Percentiles rank a stretch among this genome's conserved stretches.
These are phyloP conservation scores for Parazoanthus atlanticus DNA, from an alignment of 92 coral and sea anemone species.

Conservation along the genomic window DNA sequence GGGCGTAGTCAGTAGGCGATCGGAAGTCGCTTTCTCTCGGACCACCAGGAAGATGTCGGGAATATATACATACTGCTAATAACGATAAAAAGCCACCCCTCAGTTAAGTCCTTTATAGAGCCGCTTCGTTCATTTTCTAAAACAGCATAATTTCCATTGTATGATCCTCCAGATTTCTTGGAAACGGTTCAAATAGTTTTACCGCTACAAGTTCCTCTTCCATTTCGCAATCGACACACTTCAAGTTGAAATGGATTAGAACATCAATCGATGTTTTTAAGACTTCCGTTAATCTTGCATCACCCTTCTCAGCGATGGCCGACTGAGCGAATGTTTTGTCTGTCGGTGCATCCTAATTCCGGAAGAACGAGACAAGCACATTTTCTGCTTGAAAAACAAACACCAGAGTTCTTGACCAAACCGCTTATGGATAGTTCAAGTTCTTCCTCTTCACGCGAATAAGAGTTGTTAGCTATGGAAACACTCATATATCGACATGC, in stretches of 20 bases:
- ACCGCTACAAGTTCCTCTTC: not conserved
- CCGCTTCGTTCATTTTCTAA: not conserved
- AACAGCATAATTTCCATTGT: not conserved
- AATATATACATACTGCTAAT: not conserved
- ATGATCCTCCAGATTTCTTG: no score
- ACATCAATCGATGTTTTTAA: not conserved
- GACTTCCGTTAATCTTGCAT: no score
- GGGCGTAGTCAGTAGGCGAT: not conserved
- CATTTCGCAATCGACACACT: not conserved
- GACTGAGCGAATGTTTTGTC: not conserved
- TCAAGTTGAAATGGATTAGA: not conserved
- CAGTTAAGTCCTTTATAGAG: not conserved
- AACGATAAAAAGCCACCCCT: not conserved
- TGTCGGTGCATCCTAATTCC: not conserved
- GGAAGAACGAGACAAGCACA: no score
- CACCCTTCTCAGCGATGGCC: no score
- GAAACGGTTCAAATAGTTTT: not conserved
- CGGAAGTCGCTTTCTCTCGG: not conserved
- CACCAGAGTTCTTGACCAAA: no score
- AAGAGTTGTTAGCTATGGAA: not conserved
- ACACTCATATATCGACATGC: not conserved
- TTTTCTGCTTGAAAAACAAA: no score
- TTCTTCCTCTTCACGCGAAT: not conserved
- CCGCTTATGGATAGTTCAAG: not conserved
- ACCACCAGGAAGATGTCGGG: not conserved